Evolutionary conservation across 1,140 invertebrate genomes (phyloP), one percentile per base, ranked within the genome.

Genomic region (Bursaphelenchus mucronatus): DNA sequence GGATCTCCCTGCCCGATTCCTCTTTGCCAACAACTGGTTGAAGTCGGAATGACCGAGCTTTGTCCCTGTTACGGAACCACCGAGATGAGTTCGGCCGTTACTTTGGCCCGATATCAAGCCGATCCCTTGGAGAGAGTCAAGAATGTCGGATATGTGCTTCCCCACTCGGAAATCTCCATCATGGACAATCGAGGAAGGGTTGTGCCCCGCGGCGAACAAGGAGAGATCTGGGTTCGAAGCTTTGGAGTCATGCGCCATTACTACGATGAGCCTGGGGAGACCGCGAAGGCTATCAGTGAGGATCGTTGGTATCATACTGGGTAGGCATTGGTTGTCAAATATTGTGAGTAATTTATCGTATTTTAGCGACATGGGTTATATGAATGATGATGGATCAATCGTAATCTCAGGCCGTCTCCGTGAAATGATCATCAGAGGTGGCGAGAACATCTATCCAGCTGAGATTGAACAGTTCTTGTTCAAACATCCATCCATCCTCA

Each of bases 361-460:
- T 3, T 44, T n/a, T 39, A 59, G 92, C 39, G 58, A 52, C 41
- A 85, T 88, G 66, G 90, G 88, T 45, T 72, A 88, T 0, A 82
- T 94, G 55, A 82, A 87, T 56, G 84, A 86, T 63, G 85, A 91
- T 68, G 91, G 90, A 3, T 90, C 90, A 78, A 87, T 88, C 0
- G 79, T 83, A 64, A 87, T 93, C 61, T 87, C 91, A 45, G 91
- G 91, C 0, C 84, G 91, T 59, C 81, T 88, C 6, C 92, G 92
- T 79, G 91, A 94, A 70, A 87, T 94, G 85, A 87, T 94, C 41
- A 93, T 92, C 45, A 84, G 90, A 63, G 91, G 91, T 51, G 91
- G 92, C 40, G 91, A 94, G 82, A 94, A 94, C 81, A 88, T 94
- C 55, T 84, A 83, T 69, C 91, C 91, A 0, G 87, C 86, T 43